A percentile compares a stretch with the other conserved stretches of the same genome.
These are phyloP conservation scores for Pachyrhynchus sulphureomaculatus DNA, from an alignment of 1,140 invertebrate genomes.

Conservation along the genomic window DNA sequence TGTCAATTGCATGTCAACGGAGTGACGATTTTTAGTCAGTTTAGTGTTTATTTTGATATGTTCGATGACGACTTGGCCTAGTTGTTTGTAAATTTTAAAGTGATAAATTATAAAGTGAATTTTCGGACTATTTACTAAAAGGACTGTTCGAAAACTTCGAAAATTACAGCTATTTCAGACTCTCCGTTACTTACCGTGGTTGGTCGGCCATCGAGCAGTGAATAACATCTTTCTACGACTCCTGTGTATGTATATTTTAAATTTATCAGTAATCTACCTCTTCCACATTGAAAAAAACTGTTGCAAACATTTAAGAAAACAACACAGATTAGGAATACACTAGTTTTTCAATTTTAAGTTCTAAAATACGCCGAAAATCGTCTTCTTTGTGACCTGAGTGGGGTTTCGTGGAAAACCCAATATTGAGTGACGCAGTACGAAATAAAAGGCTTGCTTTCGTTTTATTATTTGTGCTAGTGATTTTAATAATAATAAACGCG, in stretches of 20 bases:
- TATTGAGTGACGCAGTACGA: conserved; percentile 44
- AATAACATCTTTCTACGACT: conserved; percentile 50
- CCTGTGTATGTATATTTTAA: conserved; percentile 47
- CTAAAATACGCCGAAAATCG: conserved; percentile 4
- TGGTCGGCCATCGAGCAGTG: conserved; percentile 50
- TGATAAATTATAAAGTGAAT: not conserved
- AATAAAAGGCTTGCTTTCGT: conserved; percentile 7
- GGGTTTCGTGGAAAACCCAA: conserved; percentile 37
- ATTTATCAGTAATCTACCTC: conserved; percentile 40
- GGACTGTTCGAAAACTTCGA: not conserved
- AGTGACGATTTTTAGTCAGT: conserved; percentile 2
- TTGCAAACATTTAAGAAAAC: conserved; percentile 24
- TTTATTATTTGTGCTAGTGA: conserved; percentile 34
- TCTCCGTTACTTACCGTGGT: conserved; percentile 44
- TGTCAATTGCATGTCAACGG: conserved; percentile 3
- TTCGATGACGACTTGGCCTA: conserved; percentile 1
- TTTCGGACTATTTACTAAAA: not conserved
- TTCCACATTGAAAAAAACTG: conserved; percentile 29
- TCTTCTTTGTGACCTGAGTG: conserved; percentile 6
- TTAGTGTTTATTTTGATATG: conserved; percentile 20
- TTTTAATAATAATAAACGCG: conserved; percentile 3
- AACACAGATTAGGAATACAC: conserved; percentile 19
- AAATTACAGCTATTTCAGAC: not conserved
- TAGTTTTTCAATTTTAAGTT: conserved; percentile 13
- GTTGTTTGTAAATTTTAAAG: not conserved